Evolutionary conservation across 2,113 vertebrate species (phyloP).

Genomic region (Poecile atricapillus): DNA sequence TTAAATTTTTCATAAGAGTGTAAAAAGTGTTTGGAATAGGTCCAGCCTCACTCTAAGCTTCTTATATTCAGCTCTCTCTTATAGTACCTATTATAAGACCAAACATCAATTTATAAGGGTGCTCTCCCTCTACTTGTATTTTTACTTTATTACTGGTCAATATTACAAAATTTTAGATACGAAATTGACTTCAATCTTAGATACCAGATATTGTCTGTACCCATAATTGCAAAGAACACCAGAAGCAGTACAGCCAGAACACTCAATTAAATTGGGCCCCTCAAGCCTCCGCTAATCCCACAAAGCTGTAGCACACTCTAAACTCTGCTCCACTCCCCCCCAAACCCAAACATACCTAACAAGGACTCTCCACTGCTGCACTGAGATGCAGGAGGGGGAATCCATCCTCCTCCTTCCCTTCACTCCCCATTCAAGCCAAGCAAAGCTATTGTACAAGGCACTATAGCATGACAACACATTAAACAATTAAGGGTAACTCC

Average conservation of each 20-base stretch:
- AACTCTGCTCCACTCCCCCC: neutral
- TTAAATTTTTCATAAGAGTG: slow-evolving; percentile 17
- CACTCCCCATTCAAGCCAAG: neutral
- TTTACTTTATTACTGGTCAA: neutral
- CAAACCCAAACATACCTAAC: neutral
- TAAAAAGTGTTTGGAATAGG: slow-evolving; percentile 16
- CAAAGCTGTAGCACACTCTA: neutral
- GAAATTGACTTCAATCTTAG: neutral
- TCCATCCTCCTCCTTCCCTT: neutral
- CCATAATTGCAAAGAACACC: neutral
- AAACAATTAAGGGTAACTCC: neutral
- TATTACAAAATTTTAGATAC: neutral
- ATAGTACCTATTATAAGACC: neutral
- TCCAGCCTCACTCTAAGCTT: slow-evolving; percentile 23
- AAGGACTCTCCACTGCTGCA: neutral
- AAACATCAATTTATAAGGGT: neutral
- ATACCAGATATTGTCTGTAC: neutral
- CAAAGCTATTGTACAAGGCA: neutral
- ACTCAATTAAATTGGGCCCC: neutral
- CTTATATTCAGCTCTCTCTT: neutral
- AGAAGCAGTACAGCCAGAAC: neutral
- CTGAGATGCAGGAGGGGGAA: neutral
- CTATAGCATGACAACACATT: neutral
- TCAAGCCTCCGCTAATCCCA: neutral
- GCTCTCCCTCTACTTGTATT: neutral